A percentile compares a stretch with the other conserved stretches of the same genome.
phyloP scores from a whole-genome alignment of 2,113 vertebrate species.

The Microtus ochrogaster region DNA sequence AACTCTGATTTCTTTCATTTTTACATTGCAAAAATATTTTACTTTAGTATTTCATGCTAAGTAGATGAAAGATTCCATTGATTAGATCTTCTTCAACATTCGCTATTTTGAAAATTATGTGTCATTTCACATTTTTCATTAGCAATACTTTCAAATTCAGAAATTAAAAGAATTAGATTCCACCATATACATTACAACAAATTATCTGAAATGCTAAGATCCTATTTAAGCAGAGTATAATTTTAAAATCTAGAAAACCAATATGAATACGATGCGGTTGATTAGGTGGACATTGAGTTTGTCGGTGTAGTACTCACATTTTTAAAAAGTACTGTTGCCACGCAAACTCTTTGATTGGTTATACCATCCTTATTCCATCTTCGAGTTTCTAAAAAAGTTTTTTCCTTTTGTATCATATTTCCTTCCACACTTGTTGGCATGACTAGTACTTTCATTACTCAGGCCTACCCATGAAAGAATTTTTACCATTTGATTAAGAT shows the following conservation, averaged over 20 bases:
- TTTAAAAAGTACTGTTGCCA: neutral
- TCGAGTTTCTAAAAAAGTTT: neutral
- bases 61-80: neutral
- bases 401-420: neutral
- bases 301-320: neutral
- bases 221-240: neutral
- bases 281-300: neutral
- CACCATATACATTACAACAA: neutral
- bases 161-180: neutral
- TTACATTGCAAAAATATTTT: neutral
- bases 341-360: neutral
- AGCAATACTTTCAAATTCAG: constrained; percentile 41
- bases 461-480: neutral
- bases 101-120: neutral
- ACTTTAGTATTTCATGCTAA: neutral
- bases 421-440: neutral
- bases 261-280: neutral
- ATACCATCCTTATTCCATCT: neutral
- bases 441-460: neutral
- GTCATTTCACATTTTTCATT: neutral
- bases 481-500: neutral
- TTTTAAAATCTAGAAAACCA: constrained; percentile 15
- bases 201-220: neutral
- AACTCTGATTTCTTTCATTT: neutral
- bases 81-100: neutral